These are phyloP conservation scores for Taurulus bubalis DNA, from an alignment of 2,113 vertebrate species.

Conservation along the genomic window DNA sequence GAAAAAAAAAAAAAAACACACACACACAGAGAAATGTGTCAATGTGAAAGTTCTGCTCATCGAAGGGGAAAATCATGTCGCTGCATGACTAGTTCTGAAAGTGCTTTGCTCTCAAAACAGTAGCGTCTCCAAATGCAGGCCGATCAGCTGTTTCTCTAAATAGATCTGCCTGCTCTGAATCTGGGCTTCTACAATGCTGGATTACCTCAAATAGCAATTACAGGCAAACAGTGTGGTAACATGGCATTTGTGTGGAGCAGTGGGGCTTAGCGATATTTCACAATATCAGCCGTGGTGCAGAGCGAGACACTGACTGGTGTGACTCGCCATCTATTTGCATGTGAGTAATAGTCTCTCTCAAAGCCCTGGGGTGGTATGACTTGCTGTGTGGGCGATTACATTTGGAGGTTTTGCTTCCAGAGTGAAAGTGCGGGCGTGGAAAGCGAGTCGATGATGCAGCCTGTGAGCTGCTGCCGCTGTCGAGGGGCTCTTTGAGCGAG, in stretches of 20 bases:
- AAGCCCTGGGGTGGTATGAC: slow-evolving; percentile 11
- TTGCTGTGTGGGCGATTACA: slow-evolving; percentile 12
- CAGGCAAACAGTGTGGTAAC: slow-evolving; percentile 42
- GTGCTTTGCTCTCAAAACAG: slow-evolving; percentile 52
- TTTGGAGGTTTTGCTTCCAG: slow-evolving; percentile 18
- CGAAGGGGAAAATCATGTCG: slow-evolving; percentile 58
- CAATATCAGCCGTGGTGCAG: slow-evolving; percentile 34
- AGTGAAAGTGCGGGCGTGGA: slow-evolving; percentile 27
- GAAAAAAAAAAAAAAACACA: background rate
- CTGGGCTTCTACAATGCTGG: slow-evolving; percentile 30
- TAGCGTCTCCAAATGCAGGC: slow-evolving; percentile 55
- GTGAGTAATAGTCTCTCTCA: slow-evolving; percentile 28
- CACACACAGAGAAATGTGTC: slow-evolving; percentile 27
- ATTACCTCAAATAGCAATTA: slow-evolving; percentile 66
- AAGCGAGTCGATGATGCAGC: background rate
- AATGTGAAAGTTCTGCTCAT: slow-evolving; percentile 60
- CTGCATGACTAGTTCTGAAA: slow-evolving; percentile 63
- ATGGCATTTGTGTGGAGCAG: slow-evolving; percentile 46
- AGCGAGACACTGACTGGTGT: slow-evolving; percentile 40
- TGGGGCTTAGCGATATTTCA: slow-evolving; percentile 23
- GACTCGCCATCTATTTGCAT: slow-evolving; percentile 35
- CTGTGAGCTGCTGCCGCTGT: background rate
- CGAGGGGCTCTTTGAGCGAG: background rate
- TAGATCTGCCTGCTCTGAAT: slow-evolving; percentile 41
- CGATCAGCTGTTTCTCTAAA: slow-evolving; percentile 73